A percentile compares a stretch with the other conserved stretches of the same genome.
Conservation (phyloP, 2,888 invertebrate species). For the Dicycla oo region DNA sequence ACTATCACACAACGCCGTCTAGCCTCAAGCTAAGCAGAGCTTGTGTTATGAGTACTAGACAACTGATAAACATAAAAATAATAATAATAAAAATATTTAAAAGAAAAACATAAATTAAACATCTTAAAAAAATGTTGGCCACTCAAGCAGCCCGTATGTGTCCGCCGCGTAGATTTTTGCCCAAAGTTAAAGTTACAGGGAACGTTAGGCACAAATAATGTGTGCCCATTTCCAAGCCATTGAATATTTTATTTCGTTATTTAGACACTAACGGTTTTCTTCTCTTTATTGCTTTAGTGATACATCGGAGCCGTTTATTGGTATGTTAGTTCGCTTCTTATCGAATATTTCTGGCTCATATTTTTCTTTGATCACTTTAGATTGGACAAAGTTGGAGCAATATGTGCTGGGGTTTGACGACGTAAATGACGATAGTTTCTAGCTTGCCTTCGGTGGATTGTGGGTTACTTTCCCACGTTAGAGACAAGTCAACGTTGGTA, state of each 20-base stretch:
- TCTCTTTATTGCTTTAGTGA: constrained; percentile 59
- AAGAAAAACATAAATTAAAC: no score
- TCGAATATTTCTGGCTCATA: constrained; percentile 56
- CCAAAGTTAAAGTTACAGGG: constrained; percentile 69
- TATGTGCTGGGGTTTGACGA: constrained; percentile 33
- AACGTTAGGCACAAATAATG: constrained; percentile 67
- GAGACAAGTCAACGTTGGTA: background rate
- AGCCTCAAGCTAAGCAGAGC: no score
- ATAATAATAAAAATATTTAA: no score
- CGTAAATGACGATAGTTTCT: constrained; percentile 32
- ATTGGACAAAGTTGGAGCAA: constrained; percentile 50
- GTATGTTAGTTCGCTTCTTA: constrained; percentile 47
- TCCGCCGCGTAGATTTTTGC: constrained; percentile 53
- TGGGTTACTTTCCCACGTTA: background rate
- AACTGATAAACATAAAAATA: no score
- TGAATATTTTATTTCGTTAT: constrained; percentile 76
- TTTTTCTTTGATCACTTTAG: constrained; percentile 55
- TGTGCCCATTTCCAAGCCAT: constrained; percentile 69
- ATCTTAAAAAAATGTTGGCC: background rate
- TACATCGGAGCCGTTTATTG: constrained; percentile 59
- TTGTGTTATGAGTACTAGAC: no score
- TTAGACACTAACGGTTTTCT: constrained; percentile 64
- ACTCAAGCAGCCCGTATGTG: constrained; percentile 19
- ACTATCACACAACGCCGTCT: no score
- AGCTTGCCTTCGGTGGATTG: background rate